A percentile compares a stretch with the other conserved stretches of the same genome.
phyloP scores from a whole-genome alignment of 2,888 invertebrate genomes.

The Gortyna flavago region DNA sequence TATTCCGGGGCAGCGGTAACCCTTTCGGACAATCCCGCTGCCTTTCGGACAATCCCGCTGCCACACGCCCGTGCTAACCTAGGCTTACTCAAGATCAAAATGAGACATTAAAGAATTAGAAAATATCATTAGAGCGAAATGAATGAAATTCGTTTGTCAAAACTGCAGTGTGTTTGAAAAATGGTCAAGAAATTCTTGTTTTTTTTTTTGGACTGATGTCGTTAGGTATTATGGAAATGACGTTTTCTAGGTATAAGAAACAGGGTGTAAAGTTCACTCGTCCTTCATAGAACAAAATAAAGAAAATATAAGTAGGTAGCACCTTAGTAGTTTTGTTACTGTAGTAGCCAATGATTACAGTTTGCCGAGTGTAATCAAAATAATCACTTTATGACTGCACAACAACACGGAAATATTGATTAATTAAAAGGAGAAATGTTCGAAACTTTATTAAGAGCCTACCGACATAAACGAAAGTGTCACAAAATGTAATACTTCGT shows the following conservation, averaged over 20 bases:
- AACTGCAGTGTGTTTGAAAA: not conserved
- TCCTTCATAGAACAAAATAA: not conserved
- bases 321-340: not conserved
- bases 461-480: slow-evolving; percentile 29
- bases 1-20: too few species aligned
- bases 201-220: not conserved
- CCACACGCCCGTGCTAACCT: not conserved
- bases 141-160: not conserved
- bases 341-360: not conserved
- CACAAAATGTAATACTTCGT: slow-evolving; percentile 30
- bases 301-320: not conserved
- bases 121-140: slow-evolving; percentile 1
- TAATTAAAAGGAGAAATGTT: not conserved
- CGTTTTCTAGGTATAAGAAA: not conserved
- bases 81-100: slow-evolving; percentile 3
- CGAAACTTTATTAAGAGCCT: not conserved
- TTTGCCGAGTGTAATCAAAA: not conserved
- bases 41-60: too few species aligned
- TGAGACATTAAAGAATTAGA: not conserved
- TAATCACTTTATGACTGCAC: not conserved
- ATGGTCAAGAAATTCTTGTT: not conserved
- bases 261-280: not conserved
- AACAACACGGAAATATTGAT: not conserved
- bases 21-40: too few species aligned
- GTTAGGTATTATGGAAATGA: not conserved